Base-by-base conservation (phyloP, 2,113 vertebrate species). In the Paradisaea rubra region DNA sequence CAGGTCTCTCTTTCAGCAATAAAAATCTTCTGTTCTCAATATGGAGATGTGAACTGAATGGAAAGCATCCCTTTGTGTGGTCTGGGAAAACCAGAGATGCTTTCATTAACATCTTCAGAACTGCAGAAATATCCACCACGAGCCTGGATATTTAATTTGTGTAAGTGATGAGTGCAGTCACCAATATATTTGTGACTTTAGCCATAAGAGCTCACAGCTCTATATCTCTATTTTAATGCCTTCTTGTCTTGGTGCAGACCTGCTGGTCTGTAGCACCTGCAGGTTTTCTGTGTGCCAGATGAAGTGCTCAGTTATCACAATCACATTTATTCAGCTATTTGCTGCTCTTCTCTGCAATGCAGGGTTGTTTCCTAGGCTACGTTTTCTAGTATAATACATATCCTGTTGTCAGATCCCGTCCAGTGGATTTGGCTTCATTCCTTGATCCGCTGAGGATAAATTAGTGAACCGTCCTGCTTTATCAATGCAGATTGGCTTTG, bases 311-410 rank as follows among this genome's bases (percentile, higher is more conserved):
- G 42, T 89, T 93, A 77, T 94, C 71, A 86, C 88, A 95, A 83
- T 83, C 68, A 25, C 56, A 65, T 89, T 93, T 94, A 92, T 90
- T 88, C 78, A 87, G 92, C 87, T 97, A 12, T 81, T 94, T 5
- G 4, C 25, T 94, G 65, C 45, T 79, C 64, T 60, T 72, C 71
- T 73, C 95, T 95, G 96, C 94, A 96, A 73, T 93, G 94, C 93
- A 93, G 94, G 5, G 37, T 89, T 94, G 88, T 94, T 96, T 93
- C 93, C 88, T 90, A 95, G 93, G 91, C 91, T 95, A 86, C 94
- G 83, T 94, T 91, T 95, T 39, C 60, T 66, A 42, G 33, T 70
- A 10, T 42, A 86, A 88, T 88, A 25, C 42, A 71, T 63, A 66
- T 59, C 42, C 64, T 91, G 37, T 63, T 91, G 79, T 86, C 79